These are phyloP conservation scores for Scartelaos histophorus DNA, from an alignment of 2,113 vertebrate genomes.

Conservation along the genomic window DNA sequence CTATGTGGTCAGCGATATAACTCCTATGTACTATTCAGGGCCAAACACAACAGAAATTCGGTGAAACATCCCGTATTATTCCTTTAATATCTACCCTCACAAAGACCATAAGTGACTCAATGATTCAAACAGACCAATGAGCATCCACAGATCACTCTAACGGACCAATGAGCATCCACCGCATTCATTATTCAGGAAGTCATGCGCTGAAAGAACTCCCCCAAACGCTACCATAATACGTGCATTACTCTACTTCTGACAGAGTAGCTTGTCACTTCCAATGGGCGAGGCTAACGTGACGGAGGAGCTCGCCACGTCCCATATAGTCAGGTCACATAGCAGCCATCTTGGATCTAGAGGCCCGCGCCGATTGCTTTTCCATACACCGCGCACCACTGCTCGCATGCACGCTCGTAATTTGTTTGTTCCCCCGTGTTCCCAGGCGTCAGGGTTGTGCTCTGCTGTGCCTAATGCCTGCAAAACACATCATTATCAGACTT, in stretches of 20 bases:
- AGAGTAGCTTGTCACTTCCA: constrained; percentile 57
- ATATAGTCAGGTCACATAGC: constrained; percentile 49
- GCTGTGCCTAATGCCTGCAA: constrained; percentile 68
- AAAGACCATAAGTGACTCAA: constrained; percentile 34
- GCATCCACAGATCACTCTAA: constrained; percentile 29
- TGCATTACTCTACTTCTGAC: constrained; percentile 34
- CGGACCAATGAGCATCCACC: constrained; percentile 52
- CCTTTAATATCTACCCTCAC: constrained; percentile 8
- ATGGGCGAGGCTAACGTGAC: constrained; percentile 49
- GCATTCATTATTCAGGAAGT: constrained; percentile 38
- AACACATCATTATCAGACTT: constrained; percentile 77
- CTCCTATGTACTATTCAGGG: constrained; percentile 6
- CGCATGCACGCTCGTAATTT: constrained; percentile 45
- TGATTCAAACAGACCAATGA: constrained; percentile 59
- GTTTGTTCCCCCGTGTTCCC: constrained; percentile 71
- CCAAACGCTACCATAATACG: constrained; percentile 35
- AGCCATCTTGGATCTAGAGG: constrained; percentile 60
- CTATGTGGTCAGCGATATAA: not conserved
- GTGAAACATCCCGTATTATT: constrained; percentile 1
- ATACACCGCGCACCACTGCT: constrained; percentile 38
- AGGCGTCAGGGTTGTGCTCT: constrained; percentile 70
- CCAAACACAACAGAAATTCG: constrained; percentile 16
- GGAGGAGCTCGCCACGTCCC: not conserved
- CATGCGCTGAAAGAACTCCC: constrained; percentile 30
- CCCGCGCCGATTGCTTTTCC: constrained; percentile 56